Evolutionary conservation across 2,888 invertebrate species (phyloP), one percentile per base, ranked within the genome.

Genomic region (Anorthoa munda): DNA sequence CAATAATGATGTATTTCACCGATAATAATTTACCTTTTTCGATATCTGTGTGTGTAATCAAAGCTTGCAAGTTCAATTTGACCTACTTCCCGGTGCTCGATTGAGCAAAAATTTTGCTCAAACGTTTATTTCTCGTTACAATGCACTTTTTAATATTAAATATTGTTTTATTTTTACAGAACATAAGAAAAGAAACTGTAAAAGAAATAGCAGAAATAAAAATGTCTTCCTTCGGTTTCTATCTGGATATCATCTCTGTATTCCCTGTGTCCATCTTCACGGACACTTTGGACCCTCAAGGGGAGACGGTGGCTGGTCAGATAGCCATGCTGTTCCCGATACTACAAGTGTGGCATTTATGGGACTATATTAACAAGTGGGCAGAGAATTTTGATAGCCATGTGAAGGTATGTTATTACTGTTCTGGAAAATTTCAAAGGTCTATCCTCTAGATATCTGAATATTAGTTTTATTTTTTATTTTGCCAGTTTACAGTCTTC

Each of bases 281-380:
- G 39, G 92, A 95, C 58, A 94, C 94, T 0, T 67, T 95, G 73
- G 95, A 95, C 67, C 93, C 93, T 17, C 74, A 86, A 5, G 90
- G 88, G 11, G 90, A 92, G 46, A 88, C 94, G 2, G 84, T 93
- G 11, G 83, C 87, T 3, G 93, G 92, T 2, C 94, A 95, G 82
- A 79, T 95, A 45, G 92, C 93, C 0, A 88, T 90, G n/a, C 73
- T 95, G 59, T 88, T 93, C 5, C 95, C 95, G 0, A 85, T 91
- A 11, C 75, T 96, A 17, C 96, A 96, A 91, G 93, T 95, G 3
- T 96, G 96, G 96, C 96, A 96, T 81, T 82, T 96, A 55, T 95
- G 94, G 95, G 92, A 91, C 56, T 96, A 95, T 79, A 82, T 94
- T 13, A 72, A 83, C 2, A 93, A 92, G 74, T 95, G 95, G 95